Base-by-base conservation (phyloP, 2,888 invertebrate genomes). In the Chrysina gloriosa region DNA sequence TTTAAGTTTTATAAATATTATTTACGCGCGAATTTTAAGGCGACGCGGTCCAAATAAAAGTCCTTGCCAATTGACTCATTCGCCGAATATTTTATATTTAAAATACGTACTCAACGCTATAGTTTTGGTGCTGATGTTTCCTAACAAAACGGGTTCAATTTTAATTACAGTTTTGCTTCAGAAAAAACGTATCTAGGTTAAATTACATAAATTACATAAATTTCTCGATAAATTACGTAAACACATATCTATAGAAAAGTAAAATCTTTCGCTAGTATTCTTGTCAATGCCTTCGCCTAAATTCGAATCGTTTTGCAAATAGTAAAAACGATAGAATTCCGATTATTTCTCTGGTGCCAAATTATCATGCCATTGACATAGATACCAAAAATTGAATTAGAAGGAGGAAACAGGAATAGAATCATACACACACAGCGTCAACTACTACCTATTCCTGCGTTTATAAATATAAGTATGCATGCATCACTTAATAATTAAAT, bases 1-100 rank as follows among this genome's bases (percentile, higher is more conserved):
- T 27, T 48, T 48, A 25, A 25, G 48, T 48, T 48, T 48, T 48
- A n/a, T 25, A 9, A 23, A n/a, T 48, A 48, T 48, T 48, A 25
- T 48, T 48, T 25, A 11, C 48, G 23, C 11, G 48, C 23, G 25
- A 48, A 25, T 48, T 48, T 48, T 48, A 11, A 25, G 48, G 6
- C 27, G 48, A 11, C 48, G 25, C 25, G 48, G 25, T 48, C 48
- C 23, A 48, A 48, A 48, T 48, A 48, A 48, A 9, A 48, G 48
- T 48, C 48, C 48, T 48, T 48, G 48, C 48, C 48, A 48, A 48
- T 48, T 25, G 25, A 48, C 25, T 25, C 25, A 25, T 14, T 7
- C 14, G 11, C 11, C 36, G 0, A 27, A 23, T 48, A 48, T 48
- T 48, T 11, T 48, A 48, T 48, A n/a, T 48, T 48, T 23, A 48